Evolutionary conservation across 2,797 vertebrate species (phyloP), one percentile per base, ranked within the genome.

Genomic region (Pseudotriccus pelzelni): DNA sequence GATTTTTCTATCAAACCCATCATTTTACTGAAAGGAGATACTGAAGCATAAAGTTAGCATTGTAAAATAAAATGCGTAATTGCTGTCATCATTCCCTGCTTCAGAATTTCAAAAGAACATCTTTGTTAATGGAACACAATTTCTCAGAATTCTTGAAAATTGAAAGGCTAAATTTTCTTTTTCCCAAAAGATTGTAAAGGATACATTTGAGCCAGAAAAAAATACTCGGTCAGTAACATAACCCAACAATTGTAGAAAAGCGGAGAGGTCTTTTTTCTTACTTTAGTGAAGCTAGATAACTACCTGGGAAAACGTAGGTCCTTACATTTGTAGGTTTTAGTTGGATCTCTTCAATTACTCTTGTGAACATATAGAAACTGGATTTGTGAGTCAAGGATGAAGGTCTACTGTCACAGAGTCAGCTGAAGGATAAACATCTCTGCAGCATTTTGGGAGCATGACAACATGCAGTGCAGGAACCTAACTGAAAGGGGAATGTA

Each of bases 1-100:
- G 73, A 59, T 67, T 83, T 85, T 91, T 91, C 49, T 86, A 83
- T 78, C 60, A 78, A 85, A 52, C 53, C 60, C 43, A 49, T 91
- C 60, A 83, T 91, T 94, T 93, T 90, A 37, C 62, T 88, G 53
- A 88, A 88, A 86, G 34, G 83, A 91, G 60, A 83, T 34, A 69
- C 30, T 69, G 30, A 92, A 46, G 19, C 55, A 43, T 69, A 63
- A 96, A 79, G 36, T 32, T 68, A 73, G 7, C 27, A 73, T 21
- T 81, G 28, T 67, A 53, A 80, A 84, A 72, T 72, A 77, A 90
- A 77, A 83, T 77, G 55, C 53, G 9, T 89, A 85, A 94, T 87
- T 91, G 44, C 63, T 87, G 39, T 73, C 30, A 79, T 59, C 1
- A 0, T 56, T 75, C 50, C 25, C 20, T 0, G 0, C 52, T 73